A percentile compares a stretch with the other conserved stretches of the same genome.
Conservation (phyloP, 2,113 vertebrate species). For the Chrysochloris asiatica region DNA sequence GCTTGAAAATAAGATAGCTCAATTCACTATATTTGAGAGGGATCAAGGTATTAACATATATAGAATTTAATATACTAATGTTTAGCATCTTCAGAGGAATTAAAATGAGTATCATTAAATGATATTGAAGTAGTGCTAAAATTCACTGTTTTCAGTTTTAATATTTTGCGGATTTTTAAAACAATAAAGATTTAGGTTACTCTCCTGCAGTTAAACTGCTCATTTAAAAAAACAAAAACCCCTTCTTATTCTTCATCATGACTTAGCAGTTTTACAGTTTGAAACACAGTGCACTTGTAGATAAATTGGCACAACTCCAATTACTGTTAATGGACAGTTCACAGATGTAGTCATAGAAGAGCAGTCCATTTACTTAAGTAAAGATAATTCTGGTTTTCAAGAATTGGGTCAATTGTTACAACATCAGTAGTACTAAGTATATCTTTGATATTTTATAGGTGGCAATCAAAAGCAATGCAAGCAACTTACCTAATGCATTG, state of each 20-base stretch:
- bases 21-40: not conserved
- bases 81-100: not conserved
- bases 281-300: not conserved
- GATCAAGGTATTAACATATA: not conserved
- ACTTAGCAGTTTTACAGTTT: slow-evolving; percentile 46
- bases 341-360: not conserved
- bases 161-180: slow-evolving; percentile 25
- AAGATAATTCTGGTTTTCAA: slow-evolving; percentile 17
- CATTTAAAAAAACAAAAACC: not conserved
- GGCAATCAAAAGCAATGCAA: slow-evolving; percentile 42
- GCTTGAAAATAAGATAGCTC: not conserved
- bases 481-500: not conserved
- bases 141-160: not conserved
- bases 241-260: not conserved
- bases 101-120: too few relatives aligned
- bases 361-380: slow-evolving; percentile 52
- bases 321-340: slow-evolving; percentile 54
- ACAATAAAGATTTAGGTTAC: not conserved
- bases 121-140: not conserved
- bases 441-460: slow-evolving; percentile 46
- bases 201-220: not conserved
- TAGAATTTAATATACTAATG: not conserved
- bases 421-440: slow-evolving; percentile 15
- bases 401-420: not conserved
- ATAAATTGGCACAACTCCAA: slow-evolving; percentile 8